A percentile compares a stretch with the other conserved stretches of the same genome.
phyloP scores from a whole-genome alignment of 2,888 invertebrate species.

The Metallyticus violacea region DNA sequence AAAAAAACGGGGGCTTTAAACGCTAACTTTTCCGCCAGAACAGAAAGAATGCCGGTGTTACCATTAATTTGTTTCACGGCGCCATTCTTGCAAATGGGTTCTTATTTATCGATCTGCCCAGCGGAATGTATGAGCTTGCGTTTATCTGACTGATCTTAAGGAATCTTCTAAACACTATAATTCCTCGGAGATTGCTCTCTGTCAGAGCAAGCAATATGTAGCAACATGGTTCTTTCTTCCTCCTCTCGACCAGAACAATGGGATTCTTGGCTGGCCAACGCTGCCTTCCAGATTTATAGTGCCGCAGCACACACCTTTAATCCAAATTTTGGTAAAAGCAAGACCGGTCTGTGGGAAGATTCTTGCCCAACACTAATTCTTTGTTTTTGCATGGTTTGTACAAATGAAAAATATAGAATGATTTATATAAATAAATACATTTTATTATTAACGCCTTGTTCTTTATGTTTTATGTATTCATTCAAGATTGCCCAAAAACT shows the following conservation, averaged over 20 bases:
- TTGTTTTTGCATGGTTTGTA: no score
- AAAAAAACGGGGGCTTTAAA: no score
- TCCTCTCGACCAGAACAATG: not conserved
- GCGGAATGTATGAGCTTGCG: not conserved
- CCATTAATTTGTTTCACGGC: not conserved
- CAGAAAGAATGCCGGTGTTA: no score
- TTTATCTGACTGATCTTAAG: not conserved
- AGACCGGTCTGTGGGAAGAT: not conserved
- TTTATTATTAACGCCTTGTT: no score
- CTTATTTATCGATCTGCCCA: not conserved
- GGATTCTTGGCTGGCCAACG: not conserved
- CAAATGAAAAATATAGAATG: no score
- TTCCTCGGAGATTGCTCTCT: not conserved
- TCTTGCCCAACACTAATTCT: no score
- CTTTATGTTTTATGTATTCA: no score
- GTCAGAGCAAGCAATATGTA: no score
- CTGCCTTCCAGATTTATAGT: not conserved
- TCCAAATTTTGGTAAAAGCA: not conserved
- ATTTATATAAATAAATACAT: no score
- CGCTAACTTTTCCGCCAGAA: no score
- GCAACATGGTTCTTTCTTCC: no score
- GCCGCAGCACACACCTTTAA: not conserved
- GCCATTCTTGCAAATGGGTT: not conserved
- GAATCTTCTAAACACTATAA: not conserved
- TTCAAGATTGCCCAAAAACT: no score